Conservation (phyloP, 2,888 invertebrate species). For the Chydorus sphaericus region DNA sequence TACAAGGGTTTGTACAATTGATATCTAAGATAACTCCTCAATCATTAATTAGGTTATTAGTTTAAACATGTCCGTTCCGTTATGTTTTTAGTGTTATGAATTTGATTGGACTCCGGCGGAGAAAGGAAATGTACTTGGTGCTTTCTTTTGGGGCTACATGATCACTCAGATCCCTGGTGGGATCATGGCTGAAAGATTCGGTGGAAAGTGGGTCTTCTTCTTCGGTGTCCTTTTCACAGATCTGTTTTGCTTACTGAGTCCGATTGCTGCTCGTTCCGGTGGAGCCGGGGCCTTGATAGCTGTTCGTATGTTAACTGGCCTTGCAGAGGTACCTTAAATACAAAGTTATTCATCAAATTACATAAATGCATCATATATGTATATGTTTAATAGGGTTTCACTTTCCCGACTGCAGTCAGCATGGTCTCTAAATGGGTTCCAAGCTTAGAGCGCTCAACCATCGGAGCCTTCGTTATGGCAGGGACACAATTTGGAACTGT, state of each 20-base stretch:
- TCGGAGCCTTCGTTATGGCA: slow-evolving; percentile 11
- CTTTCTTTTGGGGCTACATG: slow-evolving; percentile 29
- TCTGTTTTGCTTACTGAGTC: slow-evolving; percentile 65
- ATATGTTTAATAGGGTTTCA: no score
- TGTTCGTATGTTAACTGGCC: slow-evolving; percentile 63
- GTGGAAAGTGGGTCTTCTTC: slow-evolving; percentile 74
- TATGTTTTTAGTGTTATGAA: no score
- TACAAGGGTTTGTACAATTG: no score
- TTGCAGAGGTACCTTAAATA: slow-evolving; percentile 74
- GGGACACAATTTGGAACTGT: slow-evolving; percentile 15
- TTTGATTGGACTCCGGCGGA: slow-evolving; percentile 24
- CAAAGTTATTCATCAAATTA: no score
- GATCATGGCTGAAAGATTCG: slow-evolving; percentile 55
- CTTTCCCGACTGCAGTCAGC: neutral
- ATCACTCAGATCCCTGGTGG: slow-evolving; percentile 30
- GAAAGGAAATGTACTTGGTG: slow-evolving; percentile 26
- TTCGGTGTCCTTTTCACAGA: slow-evolving; percentile 66
- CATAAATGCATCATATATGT: no score
- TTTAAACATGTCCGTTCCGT: no score
- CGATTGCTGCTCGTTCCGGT: slow-evolving; percentile 54
- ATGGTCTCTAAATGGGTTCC: slow-evolving; percentile 12
- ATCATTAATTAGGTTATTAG: no score
- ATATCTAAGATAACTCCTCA: no score
- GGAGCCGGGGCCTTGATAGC: slow-evolving; percentile 47
- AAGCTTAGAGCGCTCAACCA: slow-evolving; percentile 3